Base-by-base conservation (phyloP, 2,888 invertebrate species). In the Scaptomyza caliginosa region DNA sequence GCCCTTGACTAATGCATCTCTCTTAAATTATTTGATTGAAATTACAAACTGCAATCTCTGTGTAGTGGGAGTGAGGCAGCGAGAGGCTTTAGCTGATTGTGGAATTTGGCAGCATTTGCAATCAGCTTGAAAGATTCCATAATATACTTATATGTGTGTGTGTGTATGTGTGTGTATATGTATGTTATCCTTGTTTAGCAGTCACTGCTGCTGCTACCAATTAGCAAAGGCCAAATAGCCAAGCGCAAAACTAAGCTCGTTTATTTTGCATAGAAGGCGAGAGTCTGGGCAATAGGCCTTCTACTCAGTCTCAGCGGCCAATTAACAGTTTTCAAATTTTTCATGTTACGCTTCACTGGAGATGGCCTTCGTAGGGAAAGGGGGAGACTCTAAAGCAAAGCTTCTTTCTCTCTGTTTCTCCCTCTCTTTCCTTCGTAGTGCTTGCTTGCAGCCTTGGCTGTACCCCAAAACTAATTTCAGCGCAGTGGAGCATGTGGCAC, bases 251-350 rank as follows among this genome's bases (percentile, higher is more conserved):
- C 58, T 45, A 51, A 46, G 36, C 59, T 52, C 48, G 40, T 46
- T 34, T 36, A 56, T 38, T 43, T 50, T 19, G 8, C 34, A 45
- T 26, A 45, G 13, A 17, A 36, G 17, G 21, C 2, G 1, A 34
- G 16, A 16, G 34, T 16, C 38, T 26, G 55, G 10, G 16, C 23
- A 34, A 34, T 8, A 26, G 24, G 46, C 45, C 42, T 45, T 45
- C 43, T 55, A 63, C 72, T 59, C 65, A 67, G 50, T 67, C 76
- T 59, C 63, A 67, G 60, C 74, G 64, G 67, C 85, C 87, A 84
- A 84, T 86, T 84, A 84, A 77, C 82, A 86, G 75, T 69, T 86
- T 79, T 79, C 54, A 64, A 73, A 66, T 74, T 77, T 67, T 63
- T 67, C 43, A 36, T 43, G 30, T 36, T 45, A 34, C 42, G 56